Base-by-base conservation (phyloP, 92 coral and sea anemone genomes). In the Epizoanthus fatuus region DNA sequence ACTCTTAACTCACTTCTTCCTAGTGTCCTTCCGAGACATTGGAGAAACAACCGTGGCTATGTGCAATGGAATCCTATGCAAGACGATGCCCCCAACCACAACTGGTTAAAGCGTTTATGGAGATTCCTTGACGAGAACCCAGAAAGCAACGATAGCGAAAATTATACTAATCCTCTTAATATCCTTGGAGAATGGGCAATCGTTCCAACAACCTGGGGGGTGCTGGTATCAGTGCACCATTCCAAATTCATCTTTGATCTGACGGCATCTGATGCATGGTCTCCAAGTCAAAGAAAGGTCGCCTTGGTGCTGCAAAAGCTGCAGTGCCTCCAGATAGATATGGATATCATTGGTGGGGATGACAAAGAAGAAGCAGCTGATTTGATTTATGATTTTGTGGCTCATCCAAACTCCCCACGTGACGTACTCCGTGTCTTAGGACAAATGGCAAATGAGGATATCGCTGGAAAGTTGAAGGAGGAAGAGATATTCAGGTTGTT, bases 341-440 rank as follows among this genome's bases (percentile, higher is more conserved):
- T 45, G 60, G 63, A 63, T 11, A 35, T 87, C 13, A 78, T 84
- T 37, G 54, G 57, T 10, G 38, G 19, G 38, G 14, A 2, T 35
- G 14, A 14, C 3, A 40, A 77, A 29, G 47, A 39, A 9, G 80
- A 72, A 37, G 70, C 62, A 38, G 42, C 64, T 29, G 49, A 63
- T 39, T 68, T 80, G 25, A 73, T 71, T 75, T 63, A 81, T 62
- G 49, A 60, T 7, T 72, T 70, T 52, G 86, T 80, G n/a, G 90
- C 90, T 58, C 90, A 87, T 14, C 81, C 86, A 37, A 75, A 80
- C 74, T 80, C 69, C 15, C 86, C 84, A 45, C 66, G 14, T 47
- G 90, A 87, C 19, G 90, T 87, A 19, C 82, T 87, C n/a, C 69
- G 29, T 35, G 90, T 87, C 39, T 75, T 87, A 4, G 86, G 63